phyloP scores from a whole-genome alignment of 2,888 invertebrate genomes.

The Pogonocherus hispidulus region DNA sequence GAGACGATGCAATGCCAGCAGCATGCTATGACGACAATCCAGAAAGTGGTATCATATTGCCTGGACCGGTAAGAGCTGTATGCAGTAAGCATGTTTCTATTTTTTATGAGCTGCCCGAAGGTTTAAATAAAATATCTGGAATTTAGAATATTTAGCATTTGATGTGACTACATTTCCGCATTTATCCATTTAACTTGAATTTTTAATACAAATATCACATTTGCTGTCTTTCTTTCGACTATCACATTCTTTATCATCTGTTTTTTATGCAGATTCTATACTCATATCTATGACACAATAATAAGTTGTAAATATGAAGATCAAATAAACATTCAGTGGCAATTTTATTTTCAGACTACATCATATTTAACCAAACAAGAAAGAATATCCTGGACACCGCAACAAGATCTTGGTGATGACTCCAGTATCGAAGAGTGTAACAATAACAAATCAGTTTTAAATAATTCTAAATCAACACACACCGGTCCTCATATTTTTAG shows the following conservation, averaged over 20 bases:
- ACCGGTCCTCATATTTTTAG: conserved; percentile 78
- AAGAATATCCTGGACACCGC: conserved; percentile 82
- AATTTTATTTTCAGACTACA: conserved; percentile 33
- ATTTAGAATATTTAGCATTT: too few relatives aligned
- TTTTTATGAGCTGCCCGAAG: background rate
- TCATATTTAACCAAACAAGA: conserved; percentile 36
- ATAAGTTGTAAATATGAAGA: too few relatives aligned
- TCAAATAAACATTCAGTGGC: too few relatives aligned
- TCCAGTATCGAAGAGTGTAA: conserved; percentile 64
- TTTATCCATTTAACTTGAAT: too few relatives aligned
- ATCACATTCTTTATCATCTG: too few relatives aligned
- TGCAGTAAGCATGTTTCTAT: background rate
- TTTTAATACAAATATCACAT: too few relatives aligned
- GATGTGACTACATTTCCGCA: too few relatives aligned
- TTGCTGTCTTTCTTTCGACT: too few relatives aligned
- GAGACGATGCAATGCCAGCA: conserved; percentile 75
- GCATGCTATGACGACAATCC: conserved; percentile 70
- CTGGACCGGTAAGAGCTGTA: conserved; percentile 20
- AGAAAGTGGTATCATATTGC: conserved; percentile 14
- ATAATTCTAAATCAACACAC: conserved; percentile 37
- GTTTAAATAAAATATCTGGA: too few relatives aligned
- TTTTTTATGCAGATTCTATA: too few relatives aligned
- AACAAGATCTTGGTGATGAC: conserved; percentile 81
- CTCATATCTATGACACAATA: too few relatives aligned
- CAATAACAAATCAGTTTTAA: conserved; percentile 44